Conservation (phyloP, 2,888 invertebrate genomes). For the Ichneumon xanthorius region DNA sequence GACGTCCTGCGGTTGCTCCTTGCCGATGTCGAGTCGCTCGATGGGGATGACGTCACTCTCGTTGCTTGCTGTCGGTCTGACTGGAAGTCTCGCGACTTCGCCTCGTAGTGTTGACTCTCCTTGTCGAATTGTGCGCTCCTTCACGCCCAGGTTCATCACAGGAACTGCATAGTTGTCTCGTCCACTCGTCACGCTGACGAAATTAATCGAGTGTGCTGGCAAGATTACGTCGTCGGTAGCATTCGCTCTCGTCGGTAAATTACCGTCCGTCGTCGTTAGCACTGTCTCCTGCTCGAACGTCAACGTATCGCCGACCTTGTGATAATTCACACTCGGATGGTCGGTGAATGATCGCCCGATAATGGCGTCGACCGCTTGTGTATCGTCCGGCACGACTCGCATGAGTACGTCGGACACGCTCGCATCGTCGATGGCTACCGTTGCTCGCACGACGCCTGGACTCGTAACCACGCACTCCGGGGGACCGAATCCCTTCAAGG, state of each 20-base stretch:
- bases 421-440: background rate
- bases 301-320: background rate
- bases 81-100: background rate
- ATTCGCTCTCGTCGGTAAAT: background rate
- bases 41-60: background rate
- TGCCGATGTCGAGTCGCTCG: background rate
- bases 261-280: background rate
- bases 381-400: conserved; percentile 11
- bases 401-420: background rate
- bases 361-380: background rate
- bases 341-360: background rate
- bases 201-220: background rate
- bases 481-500: background rate
- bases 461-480: background rate
- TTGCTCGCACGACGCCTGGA: background rate
- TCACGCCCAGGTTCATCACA: background rate
- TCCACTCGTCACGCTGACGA: too few species aligned
- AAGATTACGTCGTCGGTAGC: background rate
- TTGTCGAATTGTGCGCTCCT: background rate
- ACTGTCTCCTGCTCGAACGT: background rate
- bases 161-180: background rate
- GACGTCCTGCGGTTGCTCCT: background rate
- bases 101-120: background rate
- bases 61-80: background rate
- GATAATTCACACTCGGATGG: background rate